These are phyloP conservation scores for Oscheius sp. DNA, from an alignment of 2,888 invertebrate species.

Conservation along the genomic window DNA sequence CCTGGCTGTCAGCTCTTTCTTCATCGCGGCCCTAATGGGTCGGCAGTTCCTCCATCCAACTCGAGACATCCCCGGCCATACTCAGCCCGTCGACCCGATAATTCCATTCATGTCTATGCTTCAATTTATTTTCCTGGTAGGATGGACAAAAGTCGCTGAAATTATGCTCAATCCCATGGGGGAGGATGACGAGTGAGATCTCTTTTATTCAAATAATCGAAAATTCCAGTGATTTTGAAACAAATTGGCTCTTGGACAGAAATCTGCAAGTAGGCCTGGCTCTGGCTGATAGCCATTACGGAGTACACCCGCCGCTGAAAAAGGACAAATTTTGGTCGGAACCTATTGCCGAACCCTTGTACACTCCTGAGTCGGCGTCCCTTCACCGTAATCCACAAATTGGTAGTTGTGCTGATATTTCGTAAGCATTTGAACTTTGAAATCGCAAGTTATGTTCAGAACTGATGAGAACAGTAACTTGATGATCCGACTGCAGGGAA, in stretches of 20 bases:
- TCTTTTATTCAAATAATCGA: slow-evolving; percentile 56
- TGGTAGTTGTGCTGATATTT: slow-evolving; percentile 65
- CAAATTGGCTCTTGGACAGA: slow-evolving; percentile 68
- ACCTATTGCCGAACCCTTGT: slow-evolving; percentile 44
- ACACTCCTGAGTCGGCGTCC: slow-evolving; percentile 65
- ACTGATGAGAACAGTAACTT: not conserved
- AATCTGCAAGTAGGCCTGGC: slow-evolving; percentile 66
- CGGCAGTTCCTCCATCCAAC: slow-evolving; percentile 61
- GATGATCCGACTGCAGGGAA: not conserved
- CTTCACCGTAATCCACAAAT: slow-evolving; percentile 67
- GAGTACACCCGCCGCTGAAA: slow-evolving; percentile 56
- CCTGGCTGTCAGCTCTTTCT: slow-evolving; percentile 65
- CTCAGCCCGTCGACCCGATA: slow-evolving; percentile 58
- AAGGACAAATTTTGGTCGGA: slow-evolving; percentile 58
- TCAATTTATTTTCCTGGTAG: slow-evolving; percentile 42
- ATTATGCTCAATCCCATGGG: slow-evolving; percentile 56
- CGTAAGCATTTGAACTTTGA: slow-evolving; percentile 30
- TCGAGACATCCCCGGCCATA: not conserved
- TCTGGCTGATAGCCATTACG: slow-evolving; percentile 67
- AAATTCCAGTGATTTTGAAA: slow-evolving; percentile 59
- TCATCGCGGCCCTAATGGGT: slow-evolving; percentile 65
- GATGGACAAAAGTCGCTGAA: slow-evolving; percentile 28
- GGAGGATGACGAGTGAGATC: slow-evolving; percentile 63
- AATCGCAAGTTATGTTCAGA: not conserved
- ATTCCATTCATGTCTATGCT: slow-evolving; percentile 70